Base-by-base conservation (phyloP, 2,888 invertebrate genomes). In the Malacosoma neustria region DNA sequence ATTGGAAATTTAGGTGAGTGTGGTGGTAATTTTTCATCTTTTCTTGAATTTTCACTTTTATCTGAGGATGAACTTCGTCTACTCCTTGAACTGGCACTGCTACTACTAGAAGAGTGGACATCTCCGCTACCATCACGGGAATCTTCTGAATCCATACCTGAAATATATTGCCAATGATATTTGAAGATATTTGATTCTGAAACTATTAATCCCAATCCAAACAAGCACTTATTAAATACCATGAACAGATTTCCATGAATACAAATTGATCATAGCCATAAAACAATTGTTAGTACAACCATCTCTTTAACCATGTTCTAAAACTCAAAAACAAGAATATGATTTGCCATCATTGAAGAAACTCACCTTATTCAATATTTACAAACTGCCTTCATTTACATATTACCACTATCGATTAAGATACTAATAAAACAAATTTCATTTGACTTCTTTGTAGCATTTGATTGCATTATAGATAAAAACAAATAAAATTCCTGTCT, bases 71-170 rank as follows among this genome's bases (percentile, higher is more conserved):
- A 77, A 50, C 81, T 80, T 42, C 73, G 61, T 45, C 75, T 61
- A 53, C 84, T 82, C 44, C 81, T 71, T 33, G 82, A 84, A 51
- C 74, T 75, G 41, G 84, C 73, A 51, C 85, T 85, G 63, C 82
- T 81, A 66, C 82, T 82, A 43, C 85, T 79, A 49, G 86, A 75
- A 48, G 84, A 72, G 41, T 66, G 72, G 51, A 64, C 70, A 65
- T 75, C 67, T 53, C 72, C 67, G 54, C 61, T 57, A 52, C 73
- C 86, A 74, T 88, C 88, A 54, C 81, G 76, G 46, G 89, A 89
- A 66, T 89, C 89, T 69, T 89, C 89, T 12, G 89, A 89, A 67
- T 89, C 89, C 89, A 89, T 89, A 54, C 67, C 85, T 86, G 80
- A 43, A 72, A 76, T 59, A 47, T 71, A 71, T 66, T 48, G 43